phyloP scores from a whole-genome alignment of 64 coral and sea anemone species.

The Pachyseris speciosa region DNA sequence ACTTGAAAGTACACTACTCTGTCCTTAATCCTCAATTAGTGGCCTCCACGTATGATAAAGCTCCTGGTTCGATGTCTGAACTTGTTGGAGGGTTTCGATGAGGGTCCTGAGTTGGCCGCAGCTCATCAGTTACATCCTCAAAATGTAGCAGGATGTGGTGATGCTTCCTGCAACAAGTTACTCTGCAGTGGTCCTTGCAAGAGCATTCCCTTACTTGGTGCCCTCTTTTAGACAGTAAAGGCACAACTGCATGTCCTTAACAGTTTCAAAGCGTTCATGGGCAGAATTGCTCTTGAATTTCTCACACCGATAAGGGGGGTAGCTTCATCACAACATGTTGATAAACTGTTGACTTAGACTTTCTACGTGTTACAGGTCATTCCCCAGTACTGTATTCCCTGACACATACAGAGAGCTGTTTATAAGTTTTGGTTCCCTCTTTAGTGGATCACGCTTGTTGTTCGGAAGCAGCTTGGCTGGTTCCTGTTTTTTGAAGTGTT shows the following conservation, averaged over 20 bases:
- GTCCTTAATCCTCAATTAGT: neutral
- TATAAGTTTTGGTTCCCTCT: neutral
- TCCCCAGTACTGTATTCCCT: neutral
- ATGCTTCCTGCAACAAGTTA: conserved; percentile 4
- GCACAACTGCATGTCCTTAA: conserved; percentile 18
- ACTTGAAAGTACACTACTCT: conserved; percentile 63
- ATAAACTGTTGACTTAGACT: neutral
- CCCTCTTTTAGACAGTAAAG: conserved; percentile 40
- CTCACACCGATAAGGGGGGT: conserved; percentile 25
- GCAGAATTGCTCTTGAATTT: conserved; percentile 19
- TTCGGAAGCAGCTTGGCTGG: neutral
- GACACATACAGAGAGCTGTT: neutral
- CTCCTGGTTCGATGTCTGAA: neutral
- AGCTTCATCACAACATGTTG: conserved; percentile 14
- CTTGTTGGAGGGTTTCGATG: neutral
- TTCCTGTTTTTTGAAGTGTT: conserved; percentile 19
- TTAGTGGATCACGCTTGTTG: neutral
- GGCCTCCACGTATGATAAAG: neutral
- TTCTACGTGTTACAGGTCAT: neutral
- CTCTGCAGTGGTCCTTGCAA: conserved; percentile 37
- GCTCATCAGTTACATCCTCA: neutral
- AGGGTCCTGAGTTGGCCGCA: neutral
- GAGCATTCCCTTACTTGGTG: conserved; percentile 25
- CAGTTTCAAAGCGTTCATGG: conserved; percentile 10
- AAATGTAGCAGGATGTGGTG: conserved; percentile 54